These are phyloP conservation scores for Ectemnius continuus DNA, from an alignment of 2,888 invertebrate species.

Conservation along the genomic window DNA sequence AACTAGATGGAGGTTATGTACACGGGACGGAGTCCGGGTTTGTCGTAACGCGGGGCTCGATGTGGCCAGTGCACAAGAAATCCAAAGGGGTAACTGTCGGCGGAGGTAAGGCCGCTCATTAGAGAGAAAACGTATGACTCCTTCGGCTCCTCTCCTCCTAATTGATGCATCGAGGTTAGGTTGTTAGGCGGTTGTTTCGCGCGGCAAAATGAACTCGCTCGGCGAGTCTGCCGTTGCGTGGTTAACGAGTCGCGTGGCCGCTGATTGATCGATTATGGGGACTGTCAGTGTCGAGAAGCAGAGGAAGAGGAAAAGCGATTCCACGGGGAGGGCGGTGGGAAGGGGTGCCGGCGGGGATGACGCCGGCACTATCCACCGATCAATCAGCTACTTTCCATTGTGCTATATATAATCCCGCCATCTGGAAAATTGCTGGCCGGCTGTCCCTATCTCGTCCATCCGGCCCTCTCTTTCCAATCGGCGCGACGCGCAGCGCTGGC, in stretches of 20 bases:
- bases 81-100: conserved; percentile 40
- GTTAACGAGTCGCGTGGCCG: conserved; percentile 15
- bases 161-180: not conserved
- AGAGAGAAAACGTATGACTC: not conserved
- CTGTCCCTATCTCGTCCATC: conserved; percentile 37
- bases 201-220: conserved; percentile 47
- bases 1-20: not conserved
- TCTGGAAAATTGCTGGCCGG: conserved; percentile 56
- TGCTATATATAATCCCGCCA: conserved; percentile 34
- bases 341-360: conserved; percentile 15
- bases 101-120: conserved; percentile 26
- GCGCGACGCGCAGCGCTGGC: too few species aligned
- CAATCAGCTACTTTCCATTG: conserved; percentile 55
- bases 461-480: too few species aligned
- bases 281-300: conserved; percentile 11
- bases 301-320: conserved; percentile 13
- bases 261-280: conserved; percentile 55
- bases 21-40: conserved; percentile 23
- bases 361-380: conserved; percentile 48
- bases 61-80: conserved; percentile 46
- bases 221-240: conserved; percentile 24
- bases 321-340: not conserved
- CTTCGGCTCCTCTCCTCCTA: not conserved
- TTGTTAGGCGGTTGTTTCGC: conserved; percentile 1
- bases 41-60: conserved; percentile 36